phyloP scores from a whole-genome alignment of 2,888 invertebrate genomes.

The Xylophagus ater region DNA sequence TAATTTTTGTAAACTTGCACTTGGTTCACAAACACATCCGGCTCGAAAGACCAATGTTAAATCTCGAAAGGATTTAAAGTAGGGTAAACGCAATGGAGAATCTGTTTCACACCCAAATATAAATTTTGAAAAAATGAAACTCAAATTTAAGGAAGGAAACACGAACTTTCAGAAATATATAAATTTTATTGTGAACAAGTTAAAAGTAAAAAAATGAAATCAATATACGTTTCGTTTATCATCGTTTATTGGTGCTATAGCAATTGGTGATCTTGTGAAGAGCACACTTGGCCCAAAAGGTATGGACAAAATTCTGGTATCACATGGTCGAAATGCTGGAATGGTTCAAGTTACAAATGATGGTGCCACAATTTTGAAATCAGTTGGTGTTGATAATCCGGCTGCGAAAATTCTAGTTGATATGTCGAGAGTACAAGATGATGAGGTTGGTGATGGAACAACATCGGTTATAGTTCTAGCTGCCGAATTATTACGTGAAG shows the following conservation, averaged over 20 bases:
- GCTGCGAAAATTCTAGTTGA: slow-evolving; percentile 98
- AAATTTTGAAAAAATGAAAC: too few species aligned
- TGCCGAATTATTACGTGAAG: slow-evolving; percentile 86
- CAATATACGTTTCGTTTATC: too few species aligned
- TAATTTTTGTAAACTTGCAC: too few species aligned
- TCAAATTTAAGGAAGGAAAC: too few species aligned
- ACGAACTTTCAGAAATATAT: too few species aligned
- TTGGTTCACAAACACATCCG: too few species aligned
- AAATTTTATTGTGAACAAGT: too few species aligned
- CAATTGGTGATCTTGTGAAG: slow-evolving; percentile 96
- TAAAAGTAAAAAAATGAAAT: too few species aligned
- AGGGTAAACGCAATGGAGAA: too few species aligned
- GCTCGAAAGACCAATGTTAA: too few species aligned
- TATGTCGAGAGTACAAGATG: slow-evolving; percentile 96
- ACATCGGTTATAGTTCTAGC: slow-evolving; percentile 92
- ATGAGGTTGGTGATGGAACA: slow-evolving; percentile 99
- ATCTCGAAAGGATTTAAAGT: too few species aligned
- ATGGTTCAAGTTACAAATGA: slow-evolving; percentile 96
- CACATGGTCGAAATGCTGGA: slow-evolving; percentile 66
- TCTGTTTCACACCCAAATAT: too few species aligned
- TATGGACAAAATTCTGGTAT: slow-evolving; percentile 87
- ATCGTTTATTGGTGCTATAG: slow-evolving; percentile 96
- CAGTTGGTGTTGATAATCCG: slow-evolving; percentile 95
- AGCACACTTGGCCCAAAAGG: slow-evolving; percentile 99
- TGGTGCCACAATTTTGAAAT: slow-evolving; percentile 96